A percentile compares a stretch with the other conserved stretches of the same genome.
Conservation (phyloP, 2,113 vertebrate species). For the Chunga burmeisteri region DNA sequence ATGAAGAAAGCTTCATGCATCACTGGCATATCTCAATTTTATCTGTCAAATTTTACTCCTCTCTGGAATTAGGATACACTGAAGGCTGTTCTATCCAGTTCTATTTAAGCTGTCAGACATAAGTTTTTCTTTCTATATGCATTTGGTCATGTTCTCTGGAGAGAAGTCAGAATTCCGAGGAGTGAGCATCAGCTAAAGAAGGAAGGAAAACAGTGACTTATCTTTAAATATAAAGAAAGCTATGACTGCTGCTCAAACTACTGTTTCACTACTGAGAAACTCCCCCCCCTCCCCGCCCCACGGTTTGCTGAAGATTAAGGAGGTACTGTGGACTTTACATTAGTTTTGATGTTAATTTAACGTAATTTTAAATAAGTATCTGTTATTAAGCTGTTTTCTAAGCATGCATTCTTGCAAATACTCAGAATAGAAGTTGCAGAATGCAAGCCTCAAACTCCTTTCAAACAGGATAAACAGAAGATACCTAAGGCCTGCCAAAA, state of each 20-base stretch:
- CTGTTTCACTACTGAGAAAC: not conserved
- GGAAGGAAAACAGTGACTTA: not conserved
- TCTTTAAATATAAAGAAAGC: not conserved
- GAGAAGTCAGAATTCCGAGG: not conserved
- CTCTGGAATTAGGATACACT: not conserved
- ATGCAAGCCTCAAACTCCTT: not conserved
- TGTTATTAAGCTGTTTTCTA: not conserved
- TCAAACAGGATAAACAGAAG: not conserved
- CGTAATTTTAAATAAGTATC: not conserved
- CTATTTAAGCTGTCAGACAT: not conserved
- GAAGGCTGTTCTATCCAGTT: not conserved
- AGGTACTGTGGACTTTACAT: not conserved
- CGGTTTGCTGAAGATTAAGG: not conserved
- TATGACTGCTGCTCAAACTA: not conserved
- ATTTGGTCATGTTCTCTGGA: not conserved
- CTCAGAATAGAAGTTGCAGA: not conserved
- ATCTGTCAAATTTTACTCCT: not conserved
- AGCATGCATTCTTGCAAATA: not conserved
- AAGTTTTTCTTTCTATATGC: not conserved
- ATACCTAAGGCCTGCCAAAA: not conserved
- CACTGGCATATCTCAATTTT: not conserved
- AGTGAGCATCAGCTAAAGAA: not conserved
- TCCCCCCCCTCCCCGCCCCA: no score
- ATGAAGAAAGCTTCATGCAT: not conserved
- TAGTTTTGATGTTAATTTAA: not conserved